phyloP scores from a whole-genome alignment of 1,140 invertebrate genomes.

The Ganaspis sp. region DNA sequence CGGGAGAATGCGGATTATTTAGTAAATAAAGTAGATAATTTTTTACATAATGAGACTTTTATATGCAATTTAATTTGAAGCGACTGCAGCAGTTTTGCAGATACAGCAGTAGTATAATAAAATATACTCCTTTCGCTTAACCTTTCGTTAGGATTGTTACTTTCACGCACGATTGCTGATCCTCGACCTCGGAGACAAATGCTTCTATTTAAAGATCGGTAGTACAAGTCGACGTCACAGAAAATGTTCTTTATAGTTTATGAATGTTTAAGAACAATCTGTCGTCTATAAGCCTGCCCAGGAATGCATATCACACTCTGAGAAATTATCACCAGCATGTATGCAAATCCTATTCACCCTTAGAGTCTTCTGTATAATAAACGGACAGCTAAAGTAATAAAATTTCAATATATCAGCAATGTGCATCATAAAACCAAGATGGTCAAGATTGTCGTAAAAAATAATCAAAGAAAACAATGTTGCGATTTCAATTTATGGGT shows the following conservation, averaged over 20 bases:
- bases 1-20: not conserved
- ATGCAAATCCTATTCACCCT: not conserved
- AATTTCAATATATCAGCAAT: not conserved
- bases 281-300: not conserved
- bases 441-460: not conserved
- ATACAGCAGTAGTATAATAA: slow-evolving; percentile 14
- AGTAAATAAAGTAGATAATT: not conserved
- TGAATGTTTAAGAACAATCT: not conserved
- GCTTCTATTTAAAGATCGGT: slow-evolving; percentile 57
- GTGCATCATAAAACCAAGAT: not conserved
- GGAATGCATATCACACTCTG: not conserved
- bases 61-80: slow-evolving; percentile 1
- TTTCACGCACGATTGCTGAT: slow-evolving; percentile 52
- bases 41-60: not conserved
- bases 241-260: not conserved
- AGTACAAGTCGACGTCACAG: not conserved
- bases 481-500: not conserved
- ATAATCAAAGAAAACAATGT: not conserved
- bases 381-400: not conserved
- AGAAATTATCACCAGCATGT: not conserved
- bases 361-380: not conserved
- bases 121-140: slow-evolving; percentile 57
- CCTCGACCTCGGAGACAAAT: slow-evolving; percentile 45
- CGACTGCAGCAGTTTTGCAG: not conserved
- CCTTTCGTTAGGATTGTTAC: slow-evolving; percentile 50